Percentiles rank a stretch among this genome's conserved stretches.
Evolutionary conservation across 2,113 vertebrate genomes (phyloP).

Genomic region (Eleginops maclovinus): DNA sequence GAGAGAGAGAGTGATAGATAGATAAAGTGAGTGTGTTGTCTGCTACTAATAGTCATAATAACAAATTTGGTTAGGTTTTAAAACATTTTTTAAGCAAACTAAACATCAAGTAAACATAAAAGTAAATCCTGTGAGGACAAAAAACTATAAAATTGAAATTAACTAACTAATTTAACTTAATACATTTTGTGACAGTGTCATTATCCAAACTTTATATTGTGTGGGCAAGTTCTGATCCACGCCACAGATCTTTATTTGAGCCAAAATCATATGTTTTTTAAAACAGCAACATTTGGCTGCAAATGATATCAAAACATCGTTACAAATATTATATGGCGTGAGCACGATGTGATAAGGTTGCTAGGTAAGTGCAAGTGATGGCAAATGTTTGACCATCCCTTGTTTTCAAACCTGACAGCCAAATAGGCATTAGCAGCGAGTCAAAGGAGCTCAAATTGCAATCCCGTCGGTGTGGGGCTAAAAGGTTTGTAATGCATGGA

Average conservation of each 20-base stretch:
- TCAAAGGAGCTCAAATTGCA: constrained; percentile 70
- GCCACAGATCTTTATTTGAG: background rate
- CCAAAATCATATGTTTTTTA: background rate
- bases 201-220: background rate
- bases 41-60: constrained; percentile 19
- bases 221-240: background rate
- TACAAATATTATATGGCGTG: background rate
- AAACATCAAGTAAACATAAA: background rate
- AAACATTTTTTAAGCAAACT: background rate
- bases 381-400: constrained; percentile 39
- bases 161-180: constrained; percentile 1
- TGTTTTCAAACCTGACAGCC: constrained; percentile 58
- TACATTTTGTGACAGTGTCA: constrained; percentile 19
- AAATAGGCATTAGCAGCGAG: constrained; percentile 56
- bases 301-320: background rate
- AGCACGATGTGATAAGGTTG: constrained; percentile 20
- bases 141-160: too few species aligned
- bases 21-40: constrained; percentile 1
- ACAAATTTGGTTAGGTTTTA: background rate
- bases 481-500: constrained; percentile 70
- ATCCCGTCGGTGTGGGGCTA: constrained; percentile 55
- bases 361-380: constrained; percentile 24
- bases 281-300: background rate
- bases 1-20: constrained; percentile 16
- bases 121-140: constrained; percentile 14